Evolutionary conservation across 2,888 invertebrate genomes (phyloP), one percentile per base, ranked within the genome.

Genomic region (Pegoplata infirma): DNA sequence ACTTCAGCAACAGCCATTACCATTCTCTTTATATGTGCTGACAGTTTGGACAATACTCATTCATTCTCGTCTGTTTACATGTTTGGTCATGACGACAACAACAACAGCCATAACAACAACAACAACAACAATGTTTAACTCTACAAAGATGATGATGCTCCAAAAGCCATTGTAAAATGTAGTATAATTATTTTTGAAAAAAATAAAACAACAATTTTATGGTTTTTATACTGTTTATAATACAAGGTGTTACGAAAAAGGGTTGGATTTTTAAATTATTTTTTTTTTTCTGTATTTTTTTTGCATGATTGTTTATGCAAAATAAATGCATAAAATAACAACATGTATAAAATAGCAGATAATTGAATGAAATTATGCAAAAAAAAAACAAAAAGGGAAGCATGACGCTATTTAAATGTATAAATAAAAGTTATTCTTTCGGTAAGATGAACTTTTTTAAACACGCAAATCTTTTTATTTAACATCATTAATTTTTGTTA

Each of bases 31-130:
- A 67, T 68, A 71, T 75, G 63, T 74, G 81, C 75, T 82, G 81
- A 82, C 81, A 82, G 77, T 79, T 82, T 79, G 77, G 81, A 82
- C 81, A 82, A 82, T 71, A 81, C 79, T 82, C 81, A 78, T 80
- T 76, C 78, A 79, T 78, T 80, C 81, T 79, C 79, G 67, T 66
- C 79, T 72, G 51, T 79, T 79, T 75, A 73, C 68, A 64, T 28
- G 67, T 75, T 75, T 79, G 79, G 79, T 71, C 67, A 79, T 79
- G 67, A 63, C 56, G 75, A 67, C 44, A 46, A 19, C 23, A 40
- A n/a, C n/a, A n/a, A n/a, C n/a, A n/a, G n/a, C n/a, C n/a, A n/a
- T n/a, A n/a, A n/a, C n/a, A n/a, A n/a, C 10, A 28, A 25, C 14
- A 12, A 16, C 25, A 19, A 6, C 25, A 25, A 28, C 14, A 28